Percentiles rank a stretch among this genome's conserved stretches.
phyloP scores from a whole-genome alignment of 2,888 invertebrate species.

The Zelleria hepariella region DNA sequence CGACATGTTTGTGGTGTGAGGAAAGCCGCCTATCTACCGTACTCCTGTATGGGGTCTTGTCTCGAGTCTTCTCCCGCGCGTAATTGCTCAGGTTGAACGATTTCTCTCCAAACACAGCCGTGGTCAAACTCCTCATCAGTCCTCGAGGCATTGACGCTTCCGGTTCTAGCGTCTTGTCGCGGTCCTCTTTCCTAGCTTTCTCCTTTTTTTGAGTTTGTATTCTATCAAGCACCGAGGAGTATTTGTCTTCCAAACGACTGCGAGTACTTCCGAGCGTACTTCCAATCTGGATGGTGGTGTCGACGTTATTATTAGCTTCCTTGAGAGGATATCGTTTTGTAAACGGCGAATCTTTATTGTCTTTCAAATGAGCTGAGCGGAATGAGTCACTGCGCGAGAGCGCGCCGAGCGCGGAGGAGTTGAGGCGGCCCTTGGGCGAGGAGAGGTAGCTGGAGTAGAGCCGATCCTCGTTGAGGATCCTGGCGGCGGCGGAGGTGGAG shows the following conservation, averaged over 20 bases:
- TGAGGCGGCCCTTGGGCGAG: conserved; percentile 44
- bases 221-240: conserved; percentile 81
- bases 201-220: conserved; percentile 74
- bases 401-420: conserved; percentile 47
- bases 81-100: conserved; percentile 62
- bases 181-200: conserved; percentile 65
- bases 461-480: conserved; percentile 55
- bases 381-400: conserved; percentile 63
- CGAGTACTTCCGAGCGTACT: conserved; percentile 76
- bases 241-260: conserved; percentile 83
- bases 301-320: conserved; percentile 62
- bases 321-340: conserved; percentile 58
- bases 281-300: conserved; percentile 53
- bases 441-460: conserved; percentile 54
- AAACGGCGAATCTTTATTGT: conserved; percentile 56
- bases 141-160: conserved; percentile 56
- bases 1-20: conserved; percentile 43
- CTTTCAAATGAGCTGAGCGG: conserved; percentile 56
- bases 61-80: conserved; percentile 72
- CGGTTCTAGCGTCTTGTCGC: conserved; percentile 81
- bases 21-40: conserved; percentile 55
- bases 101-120: conserved; percentile 79
- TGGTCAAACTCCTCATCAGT: conserved; percentile 80
- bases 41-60: conserved; percentile 76
- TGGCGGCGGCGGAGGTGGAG: conserved; percentile 37